A percentile compares a stretch with the other conserved stretches of the same genome.
phyloP scores from a whole-genome alignment of 2,888 invertebrate genomes.

The Platycheirus rosarum region DNA sequence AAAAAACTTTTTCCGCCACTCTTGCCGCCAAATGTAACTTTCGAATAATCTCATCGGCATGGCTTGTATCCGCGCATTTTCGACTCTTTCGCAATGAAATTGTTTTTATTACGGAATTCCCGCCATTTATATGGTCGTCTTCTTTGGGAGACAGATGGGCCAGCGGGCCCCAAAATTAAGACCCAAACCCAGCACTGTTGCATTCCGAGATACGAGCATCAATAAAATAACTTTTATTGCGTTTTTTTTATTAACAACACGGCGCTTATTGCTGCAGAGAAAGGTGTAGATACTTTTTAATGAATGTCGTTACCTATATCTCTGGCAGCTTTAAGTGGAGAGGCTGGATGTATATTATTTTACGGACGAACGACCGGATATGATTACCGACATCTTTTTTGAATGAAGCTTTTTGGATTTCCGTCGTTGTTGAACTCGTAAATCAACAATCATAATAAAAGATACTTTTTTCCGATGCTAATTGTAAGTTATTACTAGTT shows the following conservation, averaged over 20 bases:
- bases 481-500: background rate
- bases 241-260: background rate
- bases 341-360: background rate
- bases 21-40: slow-evolving; percentile 10
- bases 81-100: slow-evolving; percentile 42
- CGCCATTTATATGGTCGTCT: background rate
- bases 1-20: slow-evolving; percentile 16
- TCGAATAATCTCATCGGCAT: slow-evolving; percentile 10
- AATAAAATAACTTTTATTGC: slow-evolving; percentile 11
- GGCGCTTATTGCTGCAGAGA: background rate
- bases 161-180: background rate
- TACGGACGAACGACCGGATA: background rate
- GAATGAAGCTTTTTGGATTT: background rate
- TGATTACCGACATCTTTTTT: background rate
- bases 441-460: background rate
- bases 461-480: background rate
- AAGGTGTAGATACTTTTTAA: background rate
- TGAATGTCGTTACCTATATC: background rate
- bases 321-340: background rate
- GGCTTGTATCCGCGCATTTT: slow-evolving; percentile 15
- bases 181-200: background rate
- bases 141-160: background rate
- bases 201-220: background rate
- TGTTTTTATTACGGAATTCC: slow-evolving; percentile 25
- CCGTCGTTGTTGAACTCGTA: background rate